Base-by-base conservation (phyloP, 2,797 vertebrate species). In the Leptodactylus fallax region DNA sequence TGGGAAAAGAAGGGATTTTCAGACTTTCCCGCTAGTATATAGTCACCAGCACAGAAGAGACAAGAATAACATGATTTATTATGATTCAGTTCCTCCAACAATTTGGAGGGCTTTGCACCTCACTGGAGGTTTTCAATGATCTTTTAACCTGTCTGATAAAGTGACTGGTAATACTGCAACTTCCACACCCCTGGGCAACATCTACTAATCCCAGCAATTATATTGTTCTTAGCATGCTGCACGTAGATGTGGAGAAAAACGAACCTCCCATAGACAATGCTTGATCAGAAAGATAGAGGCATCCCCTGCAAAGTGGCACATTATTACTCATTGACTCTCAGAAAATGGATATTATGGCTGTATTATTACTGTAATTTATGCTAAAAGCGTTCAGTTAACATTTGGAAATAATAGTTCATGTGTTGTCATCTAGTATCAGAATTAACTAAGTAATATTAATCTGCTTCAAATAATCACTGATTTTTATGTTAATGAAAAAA, bases 191-290 rank as follows among this genome's bases (percentile, higher is more conserved):
- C 56, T 79, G 60, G 60, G 87, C 51, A 72, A 87, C 63, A 82
- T 23, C 27, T 47, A 13, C 49, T 84, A 87, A 87, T 83, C 87
- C 83, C 81, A 17, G 61, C 47, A 87, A 87, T 87, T 87, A 87
- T 87, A n/a, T 36, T 78, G 81, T 78, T 83, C 47, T 83, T 63
- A 45, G 47, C 45, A 69, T 78, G 71, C 63, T 87, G 80, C 72
- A 87, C 27, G 51, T 87, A 87, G 86, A 65, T 69, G 14, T 53
- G 63, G 23, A 23, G 81, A 45, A 74, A 23, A 56, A 83, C 67
- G 69, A 63, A 78, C 83, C 79, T 87, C 60, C 58, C 80, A 83
- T 51, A 79, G 49, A 86, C 77, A 80, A 23, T 49, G 65, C 16
- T 83, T 76, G 47, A 81, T 74, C 14, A 23, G n/a, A 87, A 25